Conservation (phyloP, 64 coral and sea anemone species). For the Astreopora myriophthalma region DNA sequence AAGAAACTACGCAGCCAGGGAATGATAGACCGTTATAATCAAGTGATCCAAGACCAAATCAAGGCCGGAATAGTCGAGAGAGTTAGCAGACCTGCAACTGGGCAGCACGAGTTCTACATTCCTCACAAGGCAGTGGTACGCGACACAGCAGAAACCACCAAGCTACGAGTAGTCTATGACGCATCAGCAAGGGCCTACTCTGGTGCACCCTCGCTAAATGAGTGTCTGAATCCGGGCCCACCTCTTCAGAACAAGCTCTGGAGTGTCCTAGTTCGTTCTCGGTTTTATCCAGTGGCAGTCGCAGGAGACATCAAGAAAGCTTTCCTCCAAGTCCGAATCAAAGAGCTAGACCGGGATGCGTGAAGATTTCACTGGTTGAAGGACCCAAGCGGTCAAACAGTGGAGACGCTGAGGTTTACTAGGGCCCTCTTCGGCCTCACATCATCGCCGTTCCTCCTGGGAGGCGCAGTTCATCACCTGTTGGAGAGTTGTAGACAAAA, state of each 20-base stretch:
- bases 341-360: not conserved
- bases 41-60: slow-evolving; percentile 24
- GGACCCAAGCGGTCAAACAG: not conserved
- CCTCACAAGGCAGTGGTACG: slow-evolving; percentile 12
- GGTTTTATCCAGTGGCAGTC: slow-evolving; percentile 24
- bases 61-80: slow-evolving; percentile 34
- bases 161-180: slow-evolving; percentile 51
- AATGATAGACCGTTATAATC: no score
- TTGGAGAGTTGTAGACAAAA: slow-evolving; percentile 41
- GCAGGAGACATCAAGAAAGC: not conserved
- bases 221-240: slow-evolving; percentile 56
- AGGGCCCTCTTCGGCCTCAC: slow-evolving; percentile 63
- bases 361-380: not conserved
- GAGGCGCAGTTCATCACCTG: slow-evolving; percentile 49
- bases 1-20: no score
- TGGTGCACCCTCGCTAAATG: slow-evolving; percentile 50
- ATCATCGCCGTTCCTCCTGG: slow-evolving; percentile 40
- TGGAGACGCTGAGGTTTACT: slow-evolving; percentile 21
- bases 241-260: slow-evolving; percentile 52
- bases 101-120: slow-evolving; percentile 29
- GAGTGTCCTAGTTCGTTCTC: not conserved
- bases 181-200: slow-evolving; percentile 21
- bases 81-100: not conserved
- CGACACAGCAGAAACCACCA: slow-evolving; percentile 43
- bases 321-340: not conserved